These are phyloP conservation scores for Fregata magnificens DNA, from an alignment of 2,113 vertebrate species.

Conservation along the genomic window DNA sequence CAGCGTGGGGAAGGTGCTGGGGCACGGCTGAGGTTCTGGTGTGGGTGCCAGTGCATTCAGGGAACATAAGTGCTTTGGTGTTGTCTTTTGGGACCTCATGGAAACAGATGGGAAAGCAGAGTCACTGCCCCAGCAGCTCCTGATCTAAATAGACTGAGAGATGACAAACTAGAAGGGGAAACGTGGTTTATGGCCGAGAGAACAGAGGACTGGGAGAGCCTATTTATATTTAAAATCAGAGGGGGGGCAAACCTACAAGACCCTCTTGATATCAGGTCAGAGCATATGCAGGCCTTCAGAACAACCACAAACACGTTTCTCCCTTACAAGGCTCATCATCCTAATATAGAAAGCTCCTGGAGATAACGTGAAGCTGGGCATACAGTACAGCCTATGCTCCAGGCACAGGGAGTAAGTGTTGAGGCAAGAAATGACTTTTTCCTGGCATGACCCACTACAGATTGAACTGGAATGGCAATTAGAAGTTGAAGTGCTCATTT, in stretches of 20 bases:
- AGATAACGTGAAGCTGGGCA: slow-evolving; percentile 25
- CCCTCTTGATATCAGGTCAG: neutral
- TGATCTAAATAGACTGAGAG: neutral
- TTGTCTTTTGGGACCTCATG: neutral
- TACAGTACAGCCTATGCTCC: slow-evolving; percentile 18
- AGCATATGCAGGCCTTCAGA: neutral
- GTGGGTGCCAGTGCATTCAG: neutral
- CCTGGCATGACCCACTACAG: slow-evolving; percentile 60
- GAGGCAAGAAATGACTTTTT: slow-evolving; percentile 67
- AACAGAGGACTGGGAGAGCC: neutral
- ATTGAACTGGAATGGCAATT: slow-evolving; percentile 74
- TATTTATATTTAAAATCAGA: neutral
- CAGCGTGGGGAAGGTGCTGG: neutral
- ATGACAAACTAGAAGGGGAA: neutral
- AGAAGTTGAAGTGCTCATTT: slow-evolving; percentile 71
- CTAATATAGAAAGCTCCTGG: neutral
- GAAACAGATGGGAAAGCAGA: neutral
- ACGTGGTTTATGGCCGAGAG: neutral
- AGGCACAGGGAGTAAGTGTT: slow-evolving; percentile 39
- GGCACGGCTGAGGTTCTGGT: neutral
- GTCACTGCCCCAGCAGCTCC: neutral
- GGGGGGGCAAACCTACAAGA: neutral
- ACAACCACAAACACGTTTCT: neutral
- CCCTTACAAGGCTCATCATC: neutral
- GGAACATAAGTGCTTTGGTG: rapidly evolving